Percentiles rank a stretch among this genome's conserved stretches.
Evolutionary conservation across 2,888 invertebrate genomes (phyloP).

Genomic region (Odontocerum albicorne): DNA sequence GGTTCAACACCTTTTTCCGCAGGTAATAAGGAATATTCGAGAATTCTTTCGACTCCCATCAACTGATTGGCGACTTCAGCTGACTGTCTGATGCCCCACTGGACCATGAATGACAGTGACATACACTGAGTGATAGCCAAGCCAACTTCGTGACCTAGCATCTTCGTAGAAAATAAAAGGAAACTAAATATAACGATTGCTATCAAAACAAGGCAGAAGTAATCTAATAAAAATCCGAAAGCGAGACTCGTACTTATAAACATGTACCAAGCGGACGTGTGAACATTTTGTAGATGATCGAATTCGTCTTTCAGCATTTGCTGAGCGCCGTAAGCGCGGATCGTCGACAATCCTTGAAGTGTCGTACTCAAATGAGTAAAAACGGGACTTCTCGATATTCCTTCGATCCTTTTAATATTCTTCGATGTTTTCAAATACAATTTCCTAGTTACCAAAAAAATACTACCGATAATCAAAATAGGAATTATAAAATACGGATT

Average conservation of each 20-base stretch:
- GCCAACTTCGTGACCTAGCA: constrained; percentile 62
- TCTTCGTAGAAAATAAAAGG: constrained; percentile 54
- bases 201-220: constrained; percentile 66
- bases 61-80: constrained; percentile 79
- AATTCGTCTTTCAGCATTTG: constrained; percentile 65
- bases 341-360: constrained; percentile 74
- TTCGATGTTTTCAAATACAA: constrained; percentile 70
- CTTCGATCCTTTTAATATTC: constrained; percentile 66
- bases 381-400: constrained; percentile 75
- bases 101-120: constrained; percentile 61
- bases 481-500: constrained; percentile 60
- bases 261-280: constrained; percentile 68
- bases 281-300: constrained; percentile 60
- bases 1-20: constrained; percentile 48
- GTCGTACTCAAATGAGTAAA: constrained; percentile 81
- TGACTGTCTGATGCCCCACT: constrained; percentile 82
- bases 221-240: constrained; percentile 67
- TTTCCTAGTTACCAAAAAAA: constrained; percentile 62
- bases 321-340: constrained; percentile 72
- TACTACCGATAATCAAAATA: constrained; percentile 55
- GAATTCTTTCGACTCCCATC: constrained; percentile 80
- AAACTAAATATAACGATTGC: constrained; percentile 67
- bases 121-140: constrained; percentile 67
- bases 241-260: constrained; percentile 63
- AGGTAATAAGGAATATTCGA: constrained; percentile 76